phyloP scores from a whole-genome alignment of 2,888 invertebrate species.

The Ennomos fuscantarius region DNA sequence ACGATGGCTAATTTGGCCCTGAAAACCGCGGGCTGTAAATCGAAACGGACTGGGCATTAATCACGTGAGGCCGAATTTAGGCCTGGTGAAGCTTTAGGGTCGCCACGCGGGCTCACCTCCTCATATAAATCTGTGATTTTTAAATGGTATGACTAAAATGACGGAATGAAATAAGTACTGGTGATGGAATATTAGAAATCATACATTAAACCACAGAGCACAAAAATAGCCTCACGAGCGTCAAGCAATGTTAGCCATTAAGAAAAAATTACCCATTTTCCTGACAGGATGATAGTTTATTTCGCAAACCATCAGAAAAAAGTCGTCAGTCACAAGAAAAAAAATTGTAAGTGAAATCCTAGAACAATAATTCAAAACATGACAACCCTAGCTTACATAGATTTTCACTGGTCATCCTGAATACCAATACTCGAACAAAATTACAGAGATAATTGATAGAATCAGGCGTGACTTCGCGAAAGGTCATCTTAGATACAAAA shows the following conservation, averaged over 20 bases:
- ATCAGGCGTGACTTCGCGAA: no score
- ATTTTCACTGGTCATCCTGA: conserved; percentile 42
- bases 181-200: no score
- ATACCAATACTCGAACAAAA: conserved; percentile 44
- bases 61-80: conserved; percentile 54
- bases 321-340: no score
- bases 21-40: conserved; percentile 64
- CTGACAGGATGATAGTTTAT: no score
- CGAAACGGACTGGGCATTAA: conserved; percentile 59
- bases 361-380: neutral
- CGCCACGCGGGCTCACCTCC: neutral
- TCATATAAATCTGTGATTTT: neutral
- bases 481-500: no score
- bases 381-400: conserved; percentile 21
- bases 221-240: no score
- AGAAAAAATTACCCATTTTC: no score
- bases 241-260: no score
- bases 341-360: neutral
- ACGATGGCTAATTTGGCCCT: conserved; percentile 64
- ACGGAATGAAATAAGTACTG: no score
- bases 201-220: no score
- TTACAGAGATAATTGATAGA: conserved; percentile 26
- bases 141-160: neutral
- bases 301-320: no score
- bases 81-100: conserved; percentile 10